Conservation (phyloP, 2,888 invertebrate genomes). For the Smittia sp. region DNA sequence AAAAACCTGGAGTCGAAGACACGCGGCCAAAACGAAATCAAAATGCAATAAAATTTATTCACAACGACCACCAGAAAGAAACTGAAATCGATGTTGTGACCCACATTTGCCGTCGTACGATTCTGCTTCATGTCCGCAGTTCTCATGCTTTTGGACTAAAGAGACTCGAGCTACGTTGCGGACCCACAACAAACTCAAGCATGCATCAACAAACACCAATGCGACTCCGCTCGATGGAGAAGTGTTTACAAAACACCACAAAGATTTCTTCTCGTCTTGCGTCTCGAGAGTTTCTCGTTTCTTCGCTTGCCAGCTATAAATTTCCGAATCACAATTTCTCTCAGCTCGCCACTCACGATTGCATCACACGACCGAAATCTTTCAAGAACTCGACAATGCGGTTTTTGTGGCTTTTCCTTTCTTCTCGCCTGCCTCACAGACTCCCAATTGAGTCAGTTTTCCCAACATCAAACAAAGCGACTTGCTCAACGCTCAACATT, state of each 20-base stretch:
- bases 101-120: background rate
- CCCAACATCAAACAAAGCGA: background rate
- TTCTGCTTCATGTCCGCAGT: background rate
- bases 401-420: background rate
- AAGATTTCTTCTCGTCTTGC: background rate
- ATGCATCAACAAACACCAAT: background rate
- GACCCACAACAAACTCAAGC: background rate
- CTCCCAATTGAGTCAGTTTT: background rate
- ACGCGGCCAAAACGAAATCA: background rate
- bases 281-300: background rate
- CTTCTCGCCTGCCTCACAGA: background rate
- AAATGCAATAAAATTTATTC: background rate
- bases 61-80: background rate
- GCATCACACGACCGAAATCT: slow-evolving; percentile 4
- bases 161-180: background rate
- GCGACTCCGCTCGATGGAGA: background rate
- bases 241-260: slow-evolving; percentile 3
- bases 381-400: background rate
- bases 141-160: background rate
- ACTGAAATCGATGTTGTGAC: background rate
- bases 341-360: background rate
- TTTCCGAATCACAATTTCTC: background rate
- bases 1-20: background rate
- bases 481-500: background rate
- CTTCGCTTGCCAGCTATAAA: background rate